Conservation (phyloP, 2,888 invertebrate species). For the Cephus spinipes region DNA sequence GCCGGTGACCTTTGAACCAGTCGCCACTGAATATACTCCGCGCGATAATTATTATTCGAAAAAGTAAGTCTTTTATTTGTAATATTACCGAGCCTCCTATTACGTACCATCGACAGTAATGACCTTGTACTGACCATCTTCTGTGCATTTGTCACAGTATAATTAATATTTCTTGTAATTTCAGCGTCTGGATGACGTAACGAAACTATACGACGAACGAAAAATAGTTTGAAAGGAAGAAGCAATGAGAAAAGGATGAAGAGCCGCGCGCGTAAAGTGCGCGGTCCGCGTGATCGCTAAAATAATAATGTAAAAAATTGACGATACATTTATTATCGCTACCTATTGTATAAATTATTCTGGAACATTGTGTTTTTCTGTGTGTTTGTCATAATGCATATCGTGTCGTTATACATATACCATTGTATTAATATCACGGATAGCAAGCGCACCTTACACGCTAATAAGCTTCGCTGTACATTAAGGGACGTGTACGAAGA, state of each 20-base stretch:
- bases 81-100: neutral
- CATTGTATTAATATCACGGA: constrained; percentile 35
- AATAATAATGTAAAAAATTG: constrained; percentile 5
- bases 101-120: constrained; percentile 4
- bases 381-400: constrained; percentile 53
- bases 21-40: neutral
- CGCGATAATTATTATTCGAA: neutral
- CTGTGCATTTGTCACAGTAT: constrained; percentile 28
- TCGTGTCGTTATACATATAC: constrained; percentile 26
- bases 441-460: constrained; percentile 49
- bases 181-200: constrained; percentile 22
- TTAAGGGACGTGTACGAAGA: neutral
- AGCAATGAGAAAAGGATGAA: neutral
- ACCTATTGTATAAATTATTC: constrained; percentile 43
- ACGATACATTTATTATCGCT: constrained; percentile 30
- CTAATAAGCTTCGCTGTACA: constrained; percentile 51
- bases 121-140: constrained; percentile 25
- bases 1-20: constrained; percentile 68
- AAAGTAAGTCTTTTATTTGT: neutral
- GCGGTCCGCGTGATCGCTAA: neutral
- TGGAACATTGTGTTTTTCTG: constrained; percentile 47
- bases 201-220: neutral
- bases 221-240: neutral
- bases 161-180: constrained; percentile 32
- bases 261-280: neutral